A percentile compares a stretch with the other conserved stretches of the same genome.
Conservation (phyloP, 2,888 invertebrate species). For the Drosophila paramelanica region DNA sequence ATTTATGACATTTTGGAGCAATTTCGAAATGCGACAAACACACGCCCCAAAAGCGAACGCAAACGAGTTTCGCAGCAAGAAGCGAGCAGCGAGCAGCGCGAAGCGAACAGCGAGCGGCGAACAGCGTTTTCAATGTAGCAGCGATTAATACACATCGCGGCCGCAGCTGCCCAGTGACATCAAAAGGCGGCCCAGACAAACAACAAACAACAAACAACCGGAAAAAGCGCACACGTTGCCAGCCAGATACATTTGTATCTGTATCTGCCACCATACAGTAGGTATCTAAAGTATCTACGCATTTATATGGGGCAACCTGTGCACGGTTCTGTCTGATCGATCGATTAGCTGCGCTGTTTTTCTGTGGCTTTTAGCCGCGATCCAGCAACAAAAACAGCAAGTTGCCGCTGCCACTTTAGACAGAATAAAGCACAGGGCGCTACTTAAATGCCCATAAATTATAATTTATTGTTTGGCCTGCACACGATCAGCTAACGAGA, state of each 20-base stretch:
- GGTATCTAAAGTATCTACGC: slow-evolving; percentile 16
- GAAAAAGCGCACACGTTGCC: slow-evolving; percentile 49
- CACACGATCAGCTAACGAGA: slow-evolving; percentile 30
- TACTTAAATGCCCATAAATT: slow-evolving; percentile 80
- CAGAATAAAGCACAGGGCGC: slow-evolving; percentile 48
- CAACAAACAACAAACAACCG: slow-evolving; percentile 61
- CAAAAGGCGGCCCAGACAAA: slow-evolving; percentile 62
- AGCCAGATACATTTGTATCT: slow-evolving; percentile 53
- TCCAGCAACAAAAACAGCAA: slow-evolving; percentile 40
- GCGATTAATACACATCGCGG: slow-evolving; percentile 80
- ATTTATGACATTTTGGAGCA: slow-evolving; percentile 76
- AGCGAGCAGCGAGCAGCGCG: slow-evolving; percentile 4
- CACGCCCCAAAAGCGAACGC: slow-evolving; percentile 44
- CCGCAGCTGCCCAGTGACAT: slow-evolving; percentile 78
- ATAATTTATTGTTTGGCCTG: slow-evolving; percentile 72
- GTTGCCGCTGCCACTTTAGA: slow-evolving; percentile 45
- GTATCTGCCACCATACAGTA: slow-evolving; percentile 21
- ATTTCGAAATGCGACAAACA: slow-evolving; percentile 78
- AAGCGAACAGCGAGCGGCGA: slow-evolving; percentile 36
- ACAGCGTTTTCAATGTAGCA: slow-evolving; percentile 75
- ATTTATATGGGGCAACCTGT: slow-evolving; percentile 72
- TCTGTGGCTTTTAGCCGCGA: slow-evolving; percentile 66
- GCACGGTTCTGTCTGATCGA: slow-evolving; percentile 59
- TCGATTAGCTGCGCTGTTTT: slow-evolving; percentile 68
- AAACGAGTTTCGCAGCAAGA: slow-evolving; percentile 44